Evolutionary conservation across 2,797 vertebrate species (phyloP).

Genomic region (Helicolenus hilgendorfi): DNA sequence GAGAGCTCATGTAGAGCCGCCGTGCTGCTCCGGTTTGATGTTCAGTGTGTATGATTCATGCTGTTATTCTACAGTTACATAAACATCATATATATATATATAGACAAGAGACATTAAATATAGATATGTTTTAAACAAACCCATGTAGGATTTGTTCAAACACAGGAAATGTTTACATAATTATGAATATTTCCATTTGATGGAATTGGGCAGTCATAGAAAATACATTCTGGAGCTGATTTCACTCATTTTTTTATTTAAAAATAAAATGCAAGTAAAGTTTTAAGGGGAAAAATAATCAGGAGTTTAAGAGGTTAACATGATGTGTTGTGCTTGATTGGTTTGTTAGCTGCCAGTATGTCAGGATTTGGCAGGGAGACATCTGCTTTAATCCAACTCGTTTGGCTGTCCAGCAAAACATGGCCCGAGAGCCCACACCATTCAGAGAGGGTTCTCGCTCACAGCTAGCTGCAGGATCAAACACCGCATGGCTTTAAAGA

Average conservation of each 20-base stretch:
- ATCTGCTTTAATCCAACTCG: slow-evolving; percentile 63
- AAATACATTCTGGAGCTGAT: not conserved
- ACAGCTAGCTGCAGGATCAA: slow-evolving; percentile 13
- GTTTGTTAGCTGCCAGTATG: slow-evolving; percentile 67
- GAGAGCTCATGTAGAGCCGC: not conserved
- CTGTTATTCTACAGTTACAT: not conserved
- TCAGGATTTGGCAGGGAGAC: slow-evolving; percentile 36
- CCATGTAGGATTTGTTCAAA: not conserved
- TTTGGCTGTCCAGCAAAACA: slow-evolving; percentile 23
- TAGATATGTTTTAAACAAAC: not conserved
- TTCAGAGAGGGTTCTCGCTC: slow-evolving; percentile 13
- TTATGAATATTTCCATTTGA: not conserved
- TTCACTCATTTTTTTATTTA: not conserved
- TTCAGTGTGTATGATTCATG: not conserved
- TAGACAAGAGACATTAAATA: no score
- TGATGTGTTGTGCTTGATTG: slow-evolving; percentile 63
- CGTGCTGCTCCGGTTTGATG: not conserved
- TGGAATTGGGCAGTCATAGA: not conserved
- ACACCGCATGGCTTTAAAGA: slow-evolving; percentile 4
- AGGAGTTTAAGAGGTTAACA: slow-evolving; percentile 30
- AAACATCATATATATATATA: not conserved
- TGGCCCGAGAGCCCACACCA: slow-evolving; percentile 40
- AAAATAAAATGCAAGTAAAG: not conserved
- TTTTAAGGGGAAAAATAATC: no score
- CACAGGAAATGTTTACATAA: not conserved